A percentile compares a stretch with the other conserved stretches of the same genome.
Evolutionary conservation across 2,888 invertebrate species (phyloP).

Genomic region (Smittia aterrima): DNA sequence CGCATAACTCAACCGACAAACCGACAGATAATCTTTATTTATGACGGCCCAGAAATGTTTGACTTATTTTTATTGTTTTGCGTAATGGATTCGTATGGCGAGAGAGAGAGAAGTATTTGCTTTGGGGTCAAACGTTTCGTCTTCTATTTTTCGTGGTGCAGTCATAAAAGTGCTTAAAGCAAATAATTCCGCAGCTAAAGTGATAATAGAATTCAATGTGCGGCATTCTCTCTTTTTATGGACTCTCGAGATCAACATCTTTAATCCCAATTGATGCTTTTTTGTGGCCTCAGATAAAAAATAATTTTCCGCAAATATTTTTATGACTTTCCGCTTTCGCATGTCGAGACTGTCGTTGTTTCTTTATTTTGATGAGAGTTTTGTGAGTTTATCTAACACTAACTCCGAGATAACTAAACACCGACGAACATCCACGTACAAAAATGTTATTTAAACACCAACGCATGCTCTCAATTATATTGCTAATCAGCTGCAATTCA

Average conservation of each 20-base stretch:
- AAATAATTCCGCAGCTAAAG: constrained; percentile 4
- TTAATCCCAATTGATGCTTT: constrained; percentile 20
- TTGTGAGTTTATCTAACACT: too few species aligned
- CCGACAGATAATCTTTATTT: constrained; percentile 35
- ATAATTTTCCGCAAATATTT: not conserved
- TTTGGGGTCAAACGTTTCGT: not conserved
- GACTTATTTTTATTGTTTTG: constrained; percentile 39
- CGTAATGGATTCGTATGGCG: not conserved
- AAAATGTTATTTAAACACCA: not conserved
- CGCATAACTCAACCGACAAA: constrained; percentile 27
- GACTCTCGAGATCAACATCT: constrained; percentile 23
- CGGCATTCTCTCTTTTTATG: constrained; percentile 10
- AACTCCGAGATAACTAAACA: too few species aligned
- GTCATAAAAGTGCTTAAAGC: constrained; percentile 9
- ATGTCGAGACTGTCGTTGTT: too few species aligned
- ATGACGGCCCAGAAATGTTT: constrained; percentile 28
- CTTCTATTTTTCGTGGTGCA: too few species aligned
- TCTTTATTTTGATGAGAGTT: too few species aligned
- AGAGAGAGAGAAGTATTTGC: not conserved
- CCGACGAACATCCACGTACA: too few species aligned
- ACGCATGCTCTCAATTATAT: not conserved
- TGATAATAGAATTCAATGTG: constrained; percentile 34
- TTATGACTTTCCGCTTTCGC: not conserved
- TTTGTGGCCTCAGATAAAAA: not conserved
- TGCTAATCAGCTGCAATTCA: constrained; percentile 1